Conservation (phyloP, 2,888 invertebrate genomes). For the Cyaniris semiargus region DNA sequence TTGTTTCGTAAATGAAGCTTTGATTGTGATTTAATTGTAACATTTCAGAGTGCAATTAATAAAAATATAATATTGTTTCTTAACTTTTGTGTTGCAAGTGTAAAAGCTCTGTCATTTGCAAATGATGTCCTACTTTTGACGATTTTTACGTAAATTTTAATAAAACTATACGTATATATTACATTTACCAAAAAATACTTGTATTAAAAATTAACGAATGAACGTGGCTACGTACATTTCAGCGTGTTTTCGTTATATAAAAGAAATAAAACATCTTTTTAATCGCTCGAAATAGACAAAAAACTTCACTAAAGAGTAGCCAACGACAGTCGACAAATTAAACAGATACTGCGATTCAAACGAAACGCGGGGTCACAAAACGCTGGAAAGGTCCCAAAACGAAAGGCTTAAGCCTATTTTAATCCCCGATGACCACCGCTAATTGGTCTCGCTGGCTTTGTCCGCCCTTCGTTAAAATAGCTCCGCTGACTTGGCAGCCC, state of each 20-base stretch:
- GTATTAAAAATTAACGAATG: too few relatives aligned
- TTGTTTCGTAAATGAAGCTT: not conserved
- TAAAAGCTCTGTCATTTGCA: not conserved
- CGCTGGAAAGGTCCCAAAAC: constrained; percentile 7
- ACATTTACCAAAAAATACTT: too few relatives aligned
- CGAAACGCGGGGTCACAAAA: constrained; percentile 1
- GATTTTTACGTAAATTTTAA: too few relatives aligned
- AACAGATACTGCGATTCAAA: constrained; percentile 4
- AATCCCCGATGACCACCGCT: constrained; percentile 26
- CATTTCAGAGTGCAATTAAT: not conserved
- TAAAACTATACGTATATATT: too few relatives aligned
- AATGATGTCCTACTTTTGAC: too few relatives aligned
- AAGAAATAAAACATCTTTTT: not conserved
- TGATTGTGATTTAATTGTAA: not conserved
- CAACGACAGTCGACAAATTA: not conserved
- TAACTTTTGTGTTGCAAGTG: not conserved
- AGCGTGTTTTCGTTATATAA: too few relatives aligned
- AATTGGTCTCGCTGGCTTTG: constrained; percentile 19
- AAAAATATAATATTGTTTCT: not conserved
- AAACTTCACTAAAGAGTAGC: not conserved
- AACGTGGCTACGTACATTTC: too few relatives aligned
- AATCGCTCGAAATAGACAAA: not conserved
- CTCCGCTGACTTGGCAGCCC: constrained; percentile 18
- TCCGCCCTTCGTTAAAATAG: constrained; percentile 27
- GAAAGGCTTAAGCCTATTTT: constrained; percentile 10